Evolutionary conservation across 35 echinoderm and acorn worm genomes (phyloP).

Genomic region (Apostichopus japonicus): DNA sequence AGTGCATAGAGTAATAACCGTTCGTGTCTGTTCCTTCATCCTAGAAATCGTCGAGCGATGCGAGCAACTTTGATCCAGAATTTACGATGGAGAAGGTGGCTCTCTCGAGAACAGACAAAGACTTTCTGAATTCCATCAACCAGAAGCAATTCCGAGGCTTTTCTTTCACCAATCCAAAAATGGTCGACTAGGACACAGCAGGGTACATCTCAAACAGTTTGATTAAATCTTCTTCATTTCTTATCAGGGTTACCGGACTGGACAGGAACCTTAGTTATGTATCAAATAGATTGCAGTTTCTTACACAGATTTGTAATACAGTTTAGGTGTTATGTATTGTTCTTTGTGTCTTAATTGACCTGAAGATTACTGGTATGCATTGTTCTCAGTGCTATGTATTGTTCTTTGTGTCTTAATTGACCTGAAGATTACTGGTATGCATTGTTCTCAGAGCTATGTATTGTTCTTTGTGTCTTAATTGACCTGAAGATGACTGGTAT

Average conservation of each 20-base stretch:
- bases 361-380: no score
- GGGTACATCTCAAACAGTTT: background rate
- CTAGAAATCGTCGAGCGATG: conserved; percentile 90
- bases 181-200: conserved; percentile 42
- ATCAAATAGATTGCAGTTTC: no score
- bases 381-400: no score
- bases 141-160: conserved; percentile 97
- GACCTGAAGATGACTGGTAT: no score
- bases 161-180: conserved; percentile 98
- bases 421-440: no score
- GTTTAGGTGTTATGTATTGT: no score
- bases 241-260: background rate
- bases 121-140: conserved; percentile 88
- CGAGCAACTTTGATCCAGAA: conserved; percentile 98
- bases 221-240: background rate
- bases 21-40: background rate
- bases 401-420: no score
- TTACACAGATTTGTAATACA: no score
- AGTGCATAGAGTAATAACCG: no score
- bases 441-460: no score
- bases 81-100: conserved; percentile 99
- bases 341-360: no score
- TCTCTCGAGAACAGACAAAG: conserved; percentile 83
- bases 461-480: no score
- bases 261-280: background rate